phyloP scores from a whole-genome alignment of 2,113 vertebrate species.

The Melanerpes aurifrons region DNA sequence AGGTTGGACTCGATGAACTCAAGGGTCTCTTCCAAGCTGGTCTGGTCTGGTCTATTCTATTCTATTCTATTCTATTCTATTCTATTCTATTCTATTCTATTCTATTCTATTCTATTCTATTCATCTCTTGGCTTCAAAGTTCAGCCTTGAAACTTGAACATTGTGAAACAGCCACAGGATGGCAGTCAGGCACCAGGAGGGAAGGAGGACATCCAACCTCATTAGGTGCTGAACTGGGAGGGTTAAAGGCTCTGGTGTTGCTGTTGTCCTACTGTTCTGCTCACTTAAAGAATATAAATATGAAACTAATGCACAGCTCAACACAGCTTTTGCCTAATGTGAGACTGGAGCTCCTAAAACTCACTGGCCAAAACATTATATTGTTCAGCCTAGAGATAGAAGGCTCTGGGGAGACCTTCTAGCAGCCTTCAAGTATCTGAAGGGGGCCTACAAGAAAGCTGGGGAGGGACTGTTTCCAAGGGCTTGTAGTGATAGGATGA shows the following conservation, averaged over 20 bases:
- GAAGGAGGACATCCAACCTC: background rate
- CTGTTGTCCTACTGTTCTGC: background rate
- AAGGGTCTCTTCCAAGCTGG: too few species aligned
- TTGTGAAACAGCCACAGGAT: background rate
- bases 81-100: too few species aligned
- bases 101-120: too few species aligned
- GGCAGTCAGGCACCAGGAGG: background rate
- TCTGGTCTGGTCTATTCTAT: too few species aligned
- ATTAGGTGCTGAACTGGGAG: fast-evolving
- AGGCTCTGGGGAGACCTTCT: too few species aligned
- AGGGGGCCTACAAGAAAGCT: too few species aligned
- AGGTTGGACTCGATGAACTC: too few species aligned
- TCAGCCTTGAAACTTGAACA: background rate
- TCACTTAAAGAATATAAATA: background rate
- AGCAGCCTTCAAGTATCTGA: too few species aligned
- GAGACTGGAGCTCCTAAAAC: background rate
- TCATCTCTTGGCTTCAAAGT: background rate
- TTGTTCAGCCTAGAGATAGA: too few species aligned
- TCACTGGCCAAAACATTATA: background rate
- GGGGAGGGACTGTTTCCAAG: too few species aligned
- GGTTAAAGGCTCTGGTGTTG: background rate
- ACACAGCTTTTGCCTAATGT: background rate
- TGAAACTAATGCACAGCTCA: background rate
- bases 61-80: too few species aligned
- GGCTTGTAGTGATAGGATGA: too few species aligned